Evolutionary conservation across 2,797 vertebrate genomes (phyloP).

Genomic region (Sebastes diploproa): DNA sequence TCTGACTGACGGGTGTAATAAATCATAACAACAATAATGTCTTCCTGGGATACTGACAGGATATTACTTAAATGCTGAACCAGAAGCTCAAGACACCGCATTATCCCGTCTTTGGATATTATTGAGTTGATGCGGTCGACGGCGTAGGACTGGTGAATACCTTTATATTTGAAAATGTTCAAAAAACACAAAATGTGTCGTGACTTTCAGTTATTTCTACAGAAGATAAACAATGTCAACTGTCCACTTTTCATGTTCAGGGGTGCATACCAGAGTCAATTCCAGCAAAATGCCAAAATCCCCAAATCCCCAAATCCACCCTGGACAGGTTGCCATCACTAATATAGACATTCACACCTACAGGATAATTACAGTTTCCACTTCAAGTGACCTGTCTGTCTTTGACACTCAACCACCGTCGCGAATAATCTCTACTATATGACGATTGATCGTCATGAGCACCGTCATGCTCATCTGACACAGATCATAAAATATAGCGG

Average conservation of each 20-base stretch:
- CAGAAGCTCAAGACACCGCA: conserved; percentile 7
- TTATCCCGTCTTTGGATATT: neutral
- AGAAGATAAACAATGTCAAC: neutral
- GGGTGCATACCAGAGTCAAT: neutral
- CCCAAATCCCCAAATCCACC: neutral
- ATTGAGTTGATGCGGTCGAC: neutral
- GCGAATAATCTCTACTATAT: neutral
- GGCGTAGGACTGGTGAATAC: neutral
- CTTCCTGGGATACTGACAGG: conserved; percentile 43
- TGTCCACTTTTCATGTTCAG: neutral
- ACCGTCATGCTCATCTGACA: no score
- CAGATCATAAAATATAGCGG: neutral
- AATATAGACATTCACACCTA: neutral
- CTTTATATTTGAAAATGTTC: neutral
- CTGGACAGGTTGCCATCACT: neutral
- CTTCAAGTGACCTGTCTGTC: neutral
- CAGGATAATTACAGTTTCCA: neutral
- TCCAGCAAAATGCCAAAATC: neutral
- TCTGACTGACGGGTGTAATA: conserved; percentile 55
- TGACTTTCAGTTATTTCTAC: neutral
- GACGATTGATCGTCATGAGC: neutral
- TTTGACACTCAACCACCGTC: no score
- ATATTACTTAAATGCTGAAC: conserved; percentile 32
- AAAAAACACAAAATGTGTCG: neutral
- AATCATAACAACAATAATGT: conserved; percentile 47